Base-by-base conservation (phyloP, 2,797 vertebrate species). In the Choloepus didactylus region DNA sequence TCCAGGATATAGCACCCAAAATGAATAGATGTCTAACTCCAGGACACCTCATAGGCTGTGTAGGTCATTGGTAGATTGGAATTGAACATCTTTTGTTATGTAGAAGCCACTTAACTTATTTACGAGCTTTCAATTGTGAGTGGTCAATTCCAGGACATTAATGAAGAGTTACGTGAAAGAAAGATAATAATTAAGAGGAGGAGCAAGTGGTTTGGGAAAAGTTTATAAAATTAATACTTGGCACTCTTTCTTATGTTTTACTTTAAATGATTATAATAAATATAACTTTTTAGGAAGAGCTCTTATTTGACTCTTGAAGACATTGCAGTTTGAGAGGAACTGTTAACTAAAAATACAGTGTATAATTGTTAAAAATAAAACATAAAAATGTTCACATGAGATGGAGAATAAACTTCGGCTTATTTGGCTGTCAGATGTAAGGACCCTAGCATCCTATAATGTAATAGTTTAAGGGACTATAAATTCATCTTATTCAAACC, bases 331-430 rank as follows among this genome's bases (percentile, higher is more conserved):
- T 79, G 76, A 79, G 91, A 56, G 46, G 67, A 88, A 49, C 25
- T 75, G 25, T 67, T 25, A 56, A 62, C 16, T 15, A 66, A 92
- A 87, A 83, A 8, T 60, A 72, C 11, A 83, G 60, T 35, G 25
- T 76, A n/a, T 80, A 77, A 59, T 54, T 89, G 19, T 87, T 85
- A 87, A 93, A 80, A 49, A 35, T 35, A 35, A 35, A 35, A 35
- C 35, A 77, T 93, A 91, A 51, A 93, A 92, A 51, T 92, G 4
- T 31, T 92, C 91, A 11, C 29, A 75, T 75, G 67, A 80, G 29
- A 49, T 41, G 86, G 16, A 67, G 14, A 96, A 77, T 59, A 41
- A 83, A 92, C 10, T 41, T 85, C 9, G 76, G 38, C 38, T 96
- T 27, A 31, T 76, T 94, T 62, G 35, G 4, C 9, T 79, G 10